Percentiles rank a stretch among this genome's conserved stretches.
Conservation (phyloP, 1,140 invertebrate genomes). For the Macrobrachium nipponense region DNA sequence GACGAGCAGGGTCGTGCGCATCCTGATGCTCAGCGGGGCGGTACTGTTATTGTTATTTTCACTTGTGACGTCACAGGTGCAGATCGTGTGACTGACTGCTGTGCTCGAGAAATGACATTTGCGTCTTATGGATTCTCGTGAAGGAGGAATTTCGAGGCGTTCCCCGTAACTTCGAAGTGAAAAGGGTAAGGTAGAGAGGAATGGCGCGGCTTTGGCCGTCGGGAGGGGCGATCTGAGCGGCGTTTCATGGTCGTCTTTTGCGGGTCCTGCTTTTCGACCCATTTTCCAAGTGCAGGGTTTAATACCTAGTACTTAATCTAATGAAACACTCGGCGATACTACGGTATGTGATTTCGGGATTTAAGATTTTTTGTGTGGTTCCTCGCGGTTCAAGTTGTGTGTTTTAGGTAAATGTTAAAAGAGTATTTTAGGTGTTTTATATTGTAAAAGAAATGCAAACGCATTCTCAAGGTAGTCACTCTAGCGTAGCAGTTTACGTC, state of each 20-base stretch:
- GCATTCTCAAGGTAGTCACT: no score
- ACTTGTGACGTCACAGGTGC: conserved; percentile 16
- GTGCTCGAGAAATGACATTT: neutral
- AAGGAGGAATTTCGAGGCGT: neutral
- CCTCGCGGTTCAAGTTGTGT: no score
- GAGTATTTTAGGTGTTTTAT: no score
- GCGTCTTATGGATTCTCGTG: neutral
- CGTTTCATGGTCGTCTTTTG: neutral
- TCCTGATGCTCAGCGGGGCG: conserved; percentile 10
- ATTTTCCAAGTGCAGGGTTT: neutral
- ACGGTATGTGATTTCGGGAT: no score
- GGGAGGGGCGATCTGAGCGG: neutral
- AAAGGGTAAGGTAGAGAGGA: neutral
- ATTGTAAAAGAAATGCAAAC: no score
- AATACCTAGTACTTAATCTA: no score
- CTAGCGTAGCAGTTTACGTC: no score
- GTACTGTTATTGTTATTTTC: conserved; percentile 22
- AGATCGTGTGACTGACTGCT: neutral
- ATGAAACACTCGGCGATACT: no score
- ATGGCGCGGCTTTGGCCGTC: neutral
- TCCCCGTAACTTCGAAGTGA: neutral
- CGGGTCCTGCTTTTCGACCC: neutral
- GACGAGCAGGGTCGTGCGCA: neutral
- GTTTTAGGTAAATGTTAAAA: no score
- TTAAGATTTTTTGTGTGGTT: no score